Conservation (phyloP, 2,888 invertebrate genomes). For the Ceratothoa steindachneri region DNA sequence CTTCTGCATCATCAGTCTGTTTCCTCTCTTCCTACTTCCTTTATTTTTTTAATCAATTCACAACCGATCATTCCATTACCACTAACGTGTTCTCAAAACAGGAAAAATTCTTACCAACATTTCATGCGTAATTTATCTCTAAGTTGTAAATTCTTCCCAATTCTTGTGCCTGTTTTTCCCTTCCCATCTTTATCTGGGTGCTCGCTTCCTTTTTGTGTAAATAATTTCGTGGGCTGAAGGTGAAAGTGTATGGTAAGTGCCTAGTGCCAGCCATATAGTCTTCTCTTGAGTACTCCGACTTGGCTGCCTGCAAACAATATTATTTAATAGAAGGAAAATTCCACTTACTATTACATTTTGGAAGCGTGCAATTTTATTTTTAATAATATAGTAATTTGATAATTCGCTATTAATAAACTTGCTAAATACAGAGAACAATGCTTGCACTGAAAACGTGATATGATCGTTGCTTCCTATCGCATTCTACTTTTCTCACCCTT, state of each 20-base stretch:
- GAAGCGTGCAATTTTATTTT: neutral
- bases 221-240: neutral
- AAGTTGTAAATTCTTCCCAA: too few relatives aligned
- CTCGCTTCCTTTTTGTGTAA: neutral
- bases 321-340: too few relatives aligned
- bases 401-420: neutral
- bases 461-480: too few relatives aligned
- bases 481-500: too few relatives aligned
- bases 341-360: neutral
- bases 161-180: neutral
- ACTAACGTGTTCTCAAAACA: neutral
- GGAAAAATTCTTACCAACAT: too few relatives aligned
- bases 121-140: too few relatives aligned
- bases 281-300: neutral
- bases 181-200: neutral
- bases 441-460: neutral
- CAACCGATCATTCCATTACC: neutral
- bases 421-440: neutral
- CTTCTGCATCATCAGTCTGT: too few relatives aligned
- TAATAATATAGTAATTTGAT: neutral
- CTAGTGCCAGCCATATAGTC: neutral
- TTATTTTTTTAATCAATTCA: too few relatives aligned
- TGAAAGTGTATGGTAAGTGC: neutral
- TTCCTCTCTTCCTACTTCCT: too few relatives aligned
- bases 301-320: too few relatives aligned